Percentiles rank a stretch among this genome's conserved stretches.
Evolutionary conservation across 2,113 vertebrate genomes (phyloP).

Genomic region (Megaceryle torquata): DNA sequence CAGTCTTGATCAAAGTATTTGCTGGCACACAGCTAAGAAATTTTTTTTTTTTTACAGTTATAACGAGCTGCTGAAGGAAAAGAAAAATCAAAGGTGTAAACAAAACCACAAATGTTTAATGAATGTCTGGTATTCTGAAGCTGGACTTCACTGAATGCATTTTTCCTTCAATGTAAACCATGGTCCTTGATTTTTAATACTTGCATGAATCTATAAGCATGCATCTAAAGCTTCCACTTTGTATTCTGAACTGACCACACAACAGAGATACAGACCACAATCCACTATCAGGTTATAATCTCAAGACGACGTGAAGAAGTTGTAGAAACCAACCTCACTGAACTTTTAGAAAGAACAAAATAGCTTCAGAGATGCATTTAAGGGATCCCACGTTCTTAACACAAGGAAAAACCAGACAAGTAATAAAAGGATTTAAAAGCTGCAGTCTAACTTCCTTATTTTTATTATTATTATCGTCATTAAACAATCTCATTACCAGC

Average conservation of each 20-base stretch:
- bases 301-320: background rate
- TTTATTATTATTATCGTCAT: background rate
- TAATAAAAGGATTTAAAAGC: background rate
- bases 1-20: background rate
- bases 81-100: conserved; percentile 44
- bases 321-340: background rate
- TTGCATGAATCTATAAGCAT: background rate
- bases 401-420: background rate
- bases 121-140: conserved; percentile 4
- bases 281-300: background rate
- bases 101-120: conserved; percentile 24
- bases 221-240: background rate
- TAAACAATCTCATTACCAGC: background rate
- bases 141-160: background rate
- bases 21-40: background rate
- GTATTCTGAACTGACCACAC: background rate
- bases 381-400: background rate
- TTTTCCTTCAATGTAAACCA: background rate
- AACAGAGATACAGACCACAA: background rate
- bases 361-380: background rate
- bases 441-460: background rate
- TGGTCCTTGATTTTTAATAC: background rate
- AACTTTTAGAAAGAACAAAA: background rate
- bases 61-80: conserved; percentile 45
- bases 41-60: background rate